These are phyloP conservation scores for Procavia capensis DNA, from an alignment of 2,113 vertebrate species.

Conservation along the genomic window DNA sequence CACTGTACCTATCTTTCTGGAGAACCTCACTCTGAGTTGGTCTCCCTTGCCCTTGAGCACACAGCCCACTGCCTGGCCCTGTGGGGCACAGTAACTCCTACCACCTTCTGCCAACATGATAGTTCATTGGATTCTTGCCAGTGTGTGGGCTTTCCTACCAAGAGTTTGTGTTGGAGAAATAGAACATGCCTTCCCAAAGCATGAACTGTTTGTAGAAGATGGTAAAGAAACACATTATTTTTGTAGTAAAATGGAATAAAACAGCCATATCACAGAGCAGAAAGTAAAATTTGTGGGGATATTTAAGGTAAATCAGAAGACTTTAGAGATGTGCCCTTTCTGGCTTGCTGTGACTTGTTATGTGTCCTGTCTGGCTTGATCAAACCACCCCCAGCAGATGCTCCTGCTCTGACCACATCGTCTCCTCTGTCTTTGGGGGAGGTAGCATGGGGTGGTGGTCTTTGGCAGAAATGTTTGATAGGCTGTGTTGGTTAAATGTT, in stretches of 20 bases:
- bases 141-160: not conserved
- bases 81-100: not conserved
- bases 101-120: not conserved
- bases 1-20: not conserved
- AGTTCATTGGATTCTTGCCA: not conserved
- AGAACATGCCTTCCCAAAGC: not conserved
- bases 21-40: not conserved
- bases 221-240: not conserved
- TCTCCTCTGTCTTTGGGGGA: too few species aligned
- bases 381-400: too few species aligned
- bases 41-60: not conserved
- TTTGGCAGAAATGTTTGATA: not conserved
- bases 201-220: not conserved
- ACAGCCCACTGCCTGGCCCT: not conserved
- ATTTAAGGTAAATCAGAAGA: not conserved
- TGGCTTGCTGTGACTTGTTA: not conserved
- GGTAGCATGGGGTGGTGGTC: not conserved
- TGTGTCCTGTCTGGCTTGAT: not conserved
- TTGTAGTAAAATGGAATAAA: slow-evolving; percentile 20
- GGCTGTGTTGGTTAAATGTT: not conserved
- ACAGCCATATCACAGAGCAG: not conserved
- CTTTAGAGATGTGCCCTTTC: not conserved
- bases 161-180: not conserved
- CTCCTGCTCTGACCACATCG: not conserved
- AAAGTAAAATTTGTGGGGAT: not conserved